Evolutionary conservation across 1,140 invertebrate genomes (phyloP).

Genomic region (Metaphire vulgaris): DNA sequence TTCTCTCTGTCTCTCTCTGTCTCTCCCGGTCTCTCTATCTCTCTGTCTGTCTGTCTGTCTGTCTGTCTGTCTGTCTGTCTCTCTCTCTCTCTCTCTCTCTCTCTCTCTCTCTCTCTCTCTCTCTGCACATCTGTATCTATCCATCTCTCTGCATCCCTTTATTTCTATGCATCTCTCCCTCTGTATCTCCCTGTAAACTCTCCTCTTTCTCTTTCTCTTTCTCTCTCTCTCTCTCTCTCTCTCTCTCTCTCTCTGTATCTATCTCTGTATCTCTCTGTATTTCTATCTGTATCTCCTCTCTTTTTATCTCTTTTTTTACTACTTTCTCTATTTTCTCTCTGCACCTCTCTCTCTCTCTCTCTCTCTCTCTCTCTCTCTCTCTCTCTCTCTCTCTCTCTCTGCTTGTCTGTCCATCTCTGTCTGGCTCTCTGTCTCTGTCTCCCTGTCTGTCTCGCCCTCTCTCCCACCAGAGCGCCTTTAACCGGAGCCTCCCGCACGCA

Average conservation of each 20-base stretch:
- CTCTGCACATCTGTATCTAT: slow-evolving; percentile 2
- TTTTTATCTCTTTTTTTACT: background rate
- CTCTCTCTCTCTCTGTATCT: background rate
- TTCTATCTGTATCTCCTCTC: background rate
- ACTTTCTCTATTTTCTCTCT: background rate
- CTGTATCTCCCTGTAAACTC: background rate
- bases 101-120: slow-evolving; percentile 21
- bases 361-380: slow-evolving; percentile 25
- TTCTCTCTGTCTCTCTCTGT: too few species aligned
- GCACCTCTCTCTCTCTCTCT: slow-evolving; percentile 17
- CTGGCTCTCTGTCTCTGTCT: too few species aligned
- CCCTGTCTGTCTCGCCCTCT: too few species aligned
- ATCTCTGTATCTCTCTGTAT: background rate
- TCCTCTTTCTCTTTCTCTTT: background rate
- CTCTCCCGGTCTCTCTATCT: too few species aligned
- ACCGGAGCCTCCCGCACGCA: too few species aligned
- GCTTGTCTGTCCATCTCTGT: too few species aligned
- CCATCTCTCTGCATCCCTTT: background rate
- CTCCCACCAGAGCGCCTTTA: too few species aligned
- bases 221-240: slow-evolving; percentile 23
- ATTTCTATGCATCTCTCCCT: background rate
- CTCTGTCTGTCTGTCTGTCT: too few species aligned
- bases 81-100: slow-evolving; percentile 16
- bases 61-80: too few species aligned
- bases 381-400: too few species aligned